Percentiles rank a stretch among this genome's conserved stretches.
Conservation (phyloP, 2,888 invertebrate species). For the Geophilus truncorum region DNA sequence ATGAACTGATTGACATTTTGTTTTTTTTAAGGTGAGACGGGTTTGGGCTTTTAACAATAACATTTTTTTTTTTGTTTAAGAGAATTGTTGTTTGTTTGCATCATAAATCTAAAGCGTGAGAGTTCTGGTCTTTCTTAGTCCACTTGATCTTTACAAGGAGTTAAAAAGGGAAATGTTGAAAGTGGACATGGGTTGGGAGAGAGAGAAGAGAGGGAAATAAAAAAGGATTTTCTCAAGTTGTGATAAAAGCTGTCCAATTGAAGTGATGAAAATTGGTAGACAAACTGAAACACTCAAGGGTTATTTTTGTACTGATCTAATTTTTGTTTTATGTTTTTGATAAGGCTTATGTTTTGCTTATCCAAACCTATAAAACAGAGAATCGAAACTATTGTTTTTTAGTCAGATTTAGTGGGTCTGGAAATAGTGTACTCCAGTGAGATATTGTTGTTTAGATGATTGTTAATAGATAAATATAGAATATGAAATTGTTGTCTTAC, state of each 20-base stretch:
- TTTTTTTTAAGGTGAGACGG: neutral
- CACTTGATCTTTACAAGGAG: neutral
- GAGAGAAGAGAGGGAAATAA: neutral
- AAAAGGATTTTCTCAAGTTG: slow-evolving; percentile 4
- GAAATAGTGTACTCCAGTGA: too few species aligned
- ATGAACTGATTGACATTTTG: neutral
- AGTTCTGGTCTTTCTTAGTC: neutral
- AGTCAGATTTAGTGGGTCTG: too few species aligned
- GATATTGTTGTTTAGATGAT: neutral
- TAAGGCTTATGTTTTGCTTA: neutral
- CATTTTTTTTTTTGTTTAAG: neutral
- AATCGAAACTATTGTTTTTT: neutral
- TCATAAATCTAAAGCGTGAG: neutral
- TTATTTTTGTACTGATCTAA: neutral
- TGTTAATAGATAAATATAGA: too few species aligned
- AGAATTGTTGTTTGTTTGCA: neutral
- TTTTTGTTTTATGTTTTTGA: neutral
- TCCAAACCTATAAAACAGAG: neutral
- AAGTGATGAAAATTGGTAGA: slow-evolving; percentile 1
- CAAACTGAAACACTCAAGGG: neutral
- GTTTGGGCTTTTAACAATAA: too few species aligned
- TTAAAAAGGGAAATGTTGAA: slow-evolving; percentile 14
- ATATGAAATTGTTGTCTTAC: too few species aligned
- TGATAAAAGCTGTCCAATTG: neutral
- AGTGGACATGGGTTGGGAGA: neutral